These are phyloP conservation scores for Bombus fervidus DNA, from an alignment of 1,140 invertebrate genomes.

Conservation along the genomic window DNA sequence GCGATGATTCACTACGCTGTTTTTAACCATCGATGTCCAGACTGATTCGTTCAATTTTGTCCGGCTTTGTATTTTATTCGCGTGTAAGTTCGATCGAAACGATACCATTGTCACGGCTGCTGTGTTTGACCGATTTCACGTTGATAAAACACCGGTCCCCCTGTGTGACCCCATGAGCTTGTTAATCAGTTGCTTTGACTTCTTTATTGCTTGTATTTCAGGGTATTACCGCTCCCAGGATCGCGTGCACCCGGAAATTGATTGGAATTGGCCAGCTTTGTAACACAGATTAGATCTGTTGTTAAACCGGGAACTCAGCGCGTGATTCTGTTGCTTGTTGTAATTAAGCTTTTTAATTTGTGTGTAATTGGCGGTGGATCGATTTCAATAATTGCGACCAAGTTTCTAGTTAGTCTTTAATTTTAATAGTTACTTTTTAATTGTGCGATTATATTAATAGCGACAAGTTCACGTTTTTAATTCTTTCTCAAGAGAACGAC, in stretches of 20 bases:
- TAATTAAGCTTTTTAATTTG: not conserved
- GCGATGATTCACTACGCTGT: not conserved
- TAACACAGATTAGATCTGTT: not conserved
- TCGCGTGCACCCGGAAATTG: not conserved
- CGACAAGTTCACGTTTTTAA: no score
- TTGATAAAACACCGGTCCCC: not conserved
- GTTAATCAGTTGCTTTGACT: conserved; percentile 15
- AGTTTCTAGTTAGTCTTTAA: no score
- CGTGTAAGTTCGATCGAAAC: no score
- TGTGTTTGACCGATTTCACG: not conserved
- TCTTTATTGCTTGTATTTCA: not conserved
- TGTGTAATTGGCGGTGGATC: not conserved
- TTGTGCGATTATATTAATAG: not conserved
- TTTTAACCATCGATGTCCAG: not conserved
- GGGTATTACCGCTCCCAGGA: not conserved
- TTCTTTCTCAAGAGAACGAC: no score
- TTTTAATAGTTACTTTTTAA: no score
- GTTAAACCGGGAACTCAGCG: no score
- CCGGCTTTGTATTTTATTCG: not conserved
- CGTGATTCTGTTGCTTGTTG: not conserved
- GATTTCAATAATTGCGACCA: not conserved
- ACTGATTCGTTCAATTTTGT: not conserved
- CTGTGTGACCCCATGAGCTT: not conserved
- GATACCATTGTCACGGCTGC: not conserved
- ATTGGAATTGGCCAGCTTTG: not conserved